Evolutionary conservation across 2,888 invertebrate genomes (phyloP), one percentile per base, ranked within the genome.

Genomic region (Phrixothrix hirtus): DNA sequence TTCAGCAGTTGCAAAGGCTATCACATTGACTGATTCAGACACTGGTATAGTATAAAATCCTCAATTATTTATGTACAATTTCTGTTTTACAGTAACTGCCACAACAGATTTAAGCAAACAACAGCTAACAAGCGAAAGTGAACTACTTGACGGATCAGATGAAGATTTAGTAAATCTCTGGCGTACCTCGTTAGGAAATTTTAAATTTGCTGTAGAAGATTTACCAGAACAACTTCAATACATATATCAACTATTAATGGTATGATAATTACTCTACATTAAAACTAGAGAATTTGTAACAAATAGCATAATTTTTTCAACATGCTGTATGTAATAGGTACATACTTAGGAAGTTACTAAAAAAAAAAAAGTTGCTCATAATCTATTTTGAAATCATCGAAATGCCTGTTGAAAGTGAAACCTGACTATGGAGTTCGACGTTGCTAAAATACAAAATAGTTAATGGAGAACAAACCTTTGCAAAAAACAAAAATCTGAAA

Each of bases 131-230:
- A 89, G 87, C 7, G 88, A 87, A 62, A 85, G 87, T 65, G 89
- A 90, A 60, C 83, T 86, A 57, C 79, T 84, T 0, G 87, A 87
- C 51, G 84, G 83, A 2, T 81, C 82, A n/a, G 84, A 82, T 47
- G 89, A 88, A 38, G 88, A 89, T 63, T 83, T 88, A 70, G 86
- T 87, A 37, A 87, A 91, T 72, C 94, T 93, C 73, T 95, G 95
- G 95, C 87, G 92, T 55, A 96, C 95, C 17, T 89, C 92, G 0
- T 87, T 93, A 29, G 96, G 95, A 15, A 92, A 92, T 72, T 95
- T 95, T 75, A 88, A 91, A 72, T 95, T 96, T 78, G 84, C 85
- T 37, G 83, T 96, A 44, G 92, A 93, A 35, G 89, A 94, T 67
- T 77, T 97, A 56, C 95, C 96, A 0, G 88, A 93, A 60, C 91